Base-by-base conservation (phyloP, 2,888 invertebrate species). In the Brenthis hecate region DNA sequence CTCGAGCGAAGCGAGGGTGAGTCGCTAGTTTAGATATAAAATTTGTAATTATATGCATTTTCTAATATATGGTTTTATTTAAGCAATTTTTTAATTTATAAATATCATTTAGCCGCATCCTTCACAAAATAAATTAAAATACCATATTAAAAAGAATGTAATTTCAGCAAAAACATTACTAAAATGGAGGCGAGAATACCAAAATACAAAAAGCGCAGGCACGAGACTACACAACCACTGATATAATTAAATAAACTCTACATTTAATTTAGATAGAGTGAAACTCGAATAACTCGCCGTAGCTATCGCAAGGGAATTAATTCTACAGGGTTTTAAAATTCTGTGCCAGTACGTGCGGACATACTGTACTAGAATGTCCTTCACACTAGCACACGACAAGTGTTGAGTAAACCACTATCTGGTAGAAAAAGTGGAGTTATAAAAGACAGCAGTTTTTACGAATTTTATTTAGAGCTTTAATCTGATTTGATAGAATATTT, bases 321-420 rank as follows among this genome's bases (percentile, higher is more conserved):
- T 54, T 62, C 62, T 51, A 43, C 14, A 36, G 62, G 54, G 62
- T 53, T 60, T 60, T 60, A 28, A 53, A 62, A 62, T 62, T 62
- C 62, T 43, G 5, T 62, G 53, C 53, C 62, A 16, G 53, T 62
- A 62, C 53, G 62, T 14, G 51, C 13, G 51, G 51, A 36, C 61
- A 58, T 23, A 60, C 60, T 50, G 60, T 28, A 16, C 60, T 60
- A 60, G 60, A 60, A 60, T 60, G 60, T 2, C 16, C n/a, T 60
- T 56, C 28, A 50, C 8, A 43, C 11, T 11, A 58, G 48, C 48
- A n/a, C 50, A 28, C 36, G 36, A 43, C 36, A 43, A 43, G 36
- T 43, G 36, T 43, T 43, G 36, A 11, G 36, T 8, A 43, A 43
- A 43, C 36, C 11, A 43, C 36, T 4, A 43, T 43, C 11, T 43